These are phyloP conservation scores for Sabatieria punctata DNA, from an alignment of 2,888 invertebrate genomes.

Conservation along the genomic window DNA sequence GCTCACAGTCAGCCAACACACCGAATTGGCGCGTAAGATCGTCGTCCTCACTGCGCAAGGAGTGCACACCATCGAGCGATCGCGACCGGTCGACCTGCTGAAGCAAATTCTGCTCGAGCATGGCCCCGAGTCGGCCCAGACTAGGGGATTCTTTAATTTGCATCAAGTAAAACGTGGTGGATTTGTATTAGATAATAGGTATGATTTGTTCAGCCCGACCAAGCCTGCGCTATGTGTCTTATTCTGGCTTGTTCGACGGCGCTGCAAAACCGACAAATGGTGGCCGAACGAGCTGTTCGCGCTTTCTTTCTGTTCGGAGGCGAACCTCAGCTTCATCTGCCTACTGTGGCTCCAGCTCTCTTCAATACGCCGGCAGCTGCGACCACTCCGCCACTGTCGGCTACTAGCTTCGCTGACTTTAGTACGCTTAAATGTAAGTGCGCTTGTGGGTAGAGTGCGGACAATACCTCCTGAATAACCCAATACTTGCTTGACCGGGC, in stretches of 20 bases:
- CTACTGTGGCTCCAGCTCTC: conserved; percentile 4
- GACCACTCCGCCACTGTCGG: too few species aligned
- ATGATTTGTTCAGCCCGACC: conserved; percentile 43
- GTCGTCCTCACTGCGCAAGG: conserved; percentile 67
- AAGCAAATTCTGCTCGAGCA: conserved; percentile 60
- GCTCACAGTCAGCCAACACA: conserved; percentile 51
- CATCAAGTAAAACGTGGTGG: conserved; percentile 40
- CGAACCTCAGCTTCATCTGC: conserved; percentile 37
- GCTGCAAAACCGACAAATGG: conserved; percentile 47
- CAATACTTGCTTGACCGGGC: too few species aligned
- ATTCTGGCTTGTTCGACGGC: conserved; percentile 59
- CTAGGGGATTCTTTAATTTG: conserved; percentile 64
- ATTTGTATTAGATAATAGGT: not conserved
- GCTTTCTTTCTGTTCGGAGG: conserved; percentile 83
- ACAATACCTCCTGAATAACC: too few species aligned
- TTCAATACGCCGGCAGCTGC: too few species aligned
- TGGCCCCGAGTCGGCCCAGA: conserved; percentile 66
- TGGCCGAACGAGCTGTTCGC: conserved; percentile 68
- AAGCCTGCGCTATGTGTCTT: conserved; percentile 73
- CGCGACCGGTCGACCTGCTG: conserved; percentile 71
- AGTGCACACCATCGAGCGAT: conserved; percentile 60
- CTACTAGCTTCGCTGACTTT: too few species aligned
- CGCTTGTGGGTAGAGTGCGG: too few species aligned
- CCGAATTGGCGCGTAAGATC: conserved; percentile 54
- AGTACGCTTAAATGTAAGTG: too few species aligned